Percentiles rank a stretch among this genome's conserved stretches.
Conservation (phyloP, 2,888 invertebrate species). For the Xestia sexstrigata region DNA sequence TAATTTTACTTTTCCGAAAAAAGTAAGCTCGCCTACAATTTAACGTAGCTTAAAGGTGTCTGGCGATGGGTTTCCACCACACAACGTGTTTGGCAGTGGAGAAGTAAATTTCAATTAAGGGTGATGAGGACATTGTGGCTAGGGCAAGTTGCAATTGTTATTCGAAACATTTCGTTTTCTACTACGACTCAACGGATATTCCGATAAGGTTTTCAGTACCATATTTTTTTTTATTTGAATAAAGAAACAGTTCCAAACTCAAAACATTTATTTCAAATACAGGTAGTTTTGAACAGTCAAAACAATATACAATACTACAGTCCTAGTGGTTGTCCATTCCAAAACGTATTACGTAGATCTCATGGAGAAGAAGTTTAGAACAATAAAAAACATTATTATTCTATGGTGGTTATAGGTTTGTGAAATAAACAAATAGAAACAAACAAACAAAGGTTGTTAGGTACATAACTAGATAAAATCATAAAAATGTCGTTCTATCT, state of each 20-base stretch:
- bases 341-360: too few species aligned
- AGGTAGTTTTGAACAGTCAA: neutral
- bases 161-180: too few species aligned
- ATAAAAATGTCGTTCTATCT: slow-evolving; percentile 11
- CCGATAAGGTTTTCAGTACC: too few species aligned
- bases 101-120: neutral
- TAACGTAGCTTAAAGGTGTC: neutral
- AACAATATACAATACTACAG: too few species aligned
- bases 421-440: neutral
- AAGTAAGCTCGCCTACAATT: neutral
- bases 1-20: neutral
- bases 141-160: too few species aligned
- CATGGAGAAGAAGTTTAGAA: neutral
- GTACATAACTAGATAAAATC: neutral
- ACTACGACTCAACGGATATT: neutral
- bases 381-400: neutral
- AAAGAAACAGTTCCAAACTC: too few species aligned
- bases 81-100: neutral
- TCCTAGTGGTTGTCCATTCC: too few species aligned
- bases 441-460: neutral
- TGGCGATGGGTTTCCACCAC: neutral
- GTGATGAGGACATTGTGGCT: too few species aligned
- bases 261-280: neutral
- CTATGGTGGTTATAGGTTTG: neutral
- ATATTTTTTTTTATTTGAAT: too few species aligned